phyloP scores from a whole-genome alignment of 2,797 vertebrate species.

The Ciconia nigra region DNA sequence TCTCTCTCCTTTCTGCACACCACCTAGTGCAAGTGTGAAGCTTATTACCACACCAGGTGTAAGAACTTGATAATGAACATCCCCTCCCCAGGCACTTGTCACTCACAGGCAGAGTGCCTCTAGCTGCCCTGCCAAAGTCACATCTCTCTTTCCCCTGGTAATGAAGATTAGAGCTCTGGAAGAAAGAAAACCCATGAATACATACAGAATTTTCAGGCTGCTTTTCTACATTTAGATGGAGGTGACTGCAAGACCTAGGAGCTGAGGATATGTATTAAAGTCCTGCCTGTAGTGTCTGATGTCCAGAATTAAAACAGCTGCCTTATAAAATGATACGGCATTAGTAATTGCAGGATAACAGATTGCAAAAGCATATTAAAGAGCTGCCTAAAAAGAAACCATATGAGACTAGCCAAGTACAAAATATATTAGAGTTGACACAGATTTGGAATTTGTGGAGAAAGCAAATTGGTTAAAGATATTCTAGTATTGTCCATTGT shows the following conservation, averaged over 20 bases:
- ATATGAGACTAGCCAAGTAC: not conserved
- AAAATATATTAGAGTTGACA: not conserved
- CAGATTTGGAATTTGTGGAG: not conserved
- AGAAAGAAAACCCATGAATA: not conserved
- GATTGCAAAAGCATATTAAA: conserved; percentile 5
- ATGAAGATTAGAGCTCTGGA: not conserved
- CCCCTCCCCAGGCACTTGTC: not conserved
- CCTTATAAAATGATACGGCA: conserved; percentile 31
- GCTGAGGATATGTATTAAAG: not conserved
- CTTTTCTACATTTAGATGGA: not conserved
- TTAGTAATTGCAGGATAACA: conserved; percentile 15
- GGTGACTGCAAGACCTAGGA: not conserved
- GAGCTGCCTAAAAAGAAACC: not conserved
- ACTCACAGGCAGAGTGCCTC: not conserved
- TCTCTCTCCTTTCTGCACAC: not conserved
- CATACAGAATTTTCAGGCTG: not conserved
- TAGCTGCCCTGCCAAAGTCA: not conserved
- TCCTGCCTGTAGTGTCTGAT: not conserved
- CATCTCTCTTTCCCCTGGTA: not conserved
- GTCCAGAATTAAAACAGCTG: not conserved
- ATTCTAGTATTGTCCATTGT: not conserved
- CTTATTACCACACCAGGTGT: not conserved
- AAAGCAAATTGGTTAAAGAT: not conserved
- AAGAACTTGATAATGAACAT: not conserved
- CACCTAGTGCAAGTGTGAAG: not conserved